Base-by-base conservation (phyloP, 2,113 vertebrate species). In the Martes martes region DNA sequence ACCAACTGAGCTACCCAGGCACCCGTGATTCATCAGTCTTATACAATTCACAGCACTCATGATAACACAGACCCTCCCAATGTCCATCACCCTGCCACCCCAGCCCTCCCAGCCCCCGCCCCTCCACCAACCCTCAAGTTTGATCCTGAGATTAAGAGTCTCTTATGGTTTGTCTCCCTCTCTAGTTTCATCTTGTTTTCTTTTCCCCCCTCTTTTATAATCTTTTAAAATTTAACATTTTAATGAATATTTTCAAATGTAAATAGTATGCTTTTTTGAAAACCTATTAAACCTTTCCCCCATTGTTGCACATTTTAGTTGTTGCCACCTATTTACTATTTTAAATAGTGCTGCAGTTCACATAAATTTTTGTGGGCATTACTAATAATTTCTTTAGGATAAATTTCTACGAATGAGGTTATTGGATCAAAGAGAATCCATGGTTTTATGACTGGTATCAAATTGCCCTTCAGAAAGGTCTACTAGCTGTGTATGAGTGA, bases 221-320 rank as follows among this genome's bases (percentile, higher is more conserved):
- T 67, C 39, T 87, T 93, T 81, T 76, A 39, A 52, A 76, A 69
- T 93, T 97, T 95, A 79, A 79, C 69, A 63, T 52, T 45, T 42
- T 78, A 33, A 86, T 39, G 69, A 92, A 73, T 93, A 63, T 90
- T 93, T 95, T 93, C 33, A 4, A 82, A 7, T 81, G n/a, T 55
- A 59, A 85, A 65, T 50, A 76, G 69, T 67, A 50, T 11, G 50
- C 69, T 36, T 52, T 71, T 71, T 92, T 15, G 23, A 71, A 90
- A 61, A 31, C 57, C 59, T 78, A 45, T 78, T 63, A 67, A 73
- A 24, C 8, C 18, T 95, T 78, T 82, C 45, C 36, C 18, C 33
- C 18, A 39, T 73, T 80, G 73, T 76, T 91, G 23, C 18, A 69
- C 42, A 69, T 91, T 90, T 95, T 73, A 65, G 23, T 76, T 86